Evolutionary conservation across 2,888 invertebrate genomes (phyloP).

Genomic region (Netelia inedita): DNA sequence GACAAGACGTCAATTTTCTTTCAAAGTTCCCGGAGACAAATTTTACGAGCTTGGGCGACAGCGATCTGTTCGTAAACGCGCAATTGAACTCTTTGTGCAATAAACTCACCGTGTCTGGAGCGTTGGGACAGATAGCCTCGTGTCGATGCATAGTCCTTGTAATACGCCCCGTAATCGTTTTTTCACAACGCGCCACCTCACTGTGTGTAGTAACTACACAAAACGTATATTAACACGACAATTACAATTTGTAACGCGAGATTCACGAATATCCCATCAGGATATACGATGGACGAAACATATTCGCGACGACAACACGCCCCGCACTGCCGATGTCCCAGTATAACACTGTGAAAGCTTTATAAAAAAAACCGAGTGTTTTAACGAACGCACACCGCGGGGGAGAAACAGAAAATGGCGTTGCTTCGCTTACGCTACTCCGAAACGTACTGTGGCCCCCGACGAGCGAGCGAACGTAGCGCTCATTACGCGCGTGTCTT

Average conservation of each 20-base stretch:
- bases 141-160: constrained; percentile 77
- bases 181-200: constrained; percentile 59
- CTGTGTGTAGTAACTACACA: constrained; percentile 15
- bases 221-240: neutral
- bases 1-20: constrained; percentile 70
- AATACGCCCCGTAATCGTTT: constrained; percentile 59
- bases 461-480: constrained; percentile 58
- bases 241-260: too few species aligned
- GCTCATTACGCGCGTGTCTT: constrained; percentile 50
- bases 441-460: constrained; percentile 60
- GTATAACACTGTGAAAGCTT: constrained; percentile 14
- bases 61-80: constrained; percentile 60
- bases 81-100: constrained; percentile 66
- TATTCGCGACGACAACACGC: constrained; percentile 42
- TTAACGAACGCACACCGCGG: constrained; percentile 43
- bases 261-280: constrained; percentile 6
- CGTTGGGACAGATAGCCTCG: constrained; percentile 73
- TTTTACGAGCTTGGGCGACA: constrained; percentile 17
- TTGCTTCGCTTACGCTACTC: constrained; percentile 64
- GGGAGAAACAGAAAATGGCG: constrained; percentile 70
- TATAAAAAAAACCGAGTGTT: constrained; percentile 24
- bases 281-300: neutral
- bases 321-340: constrained; percentile 20
- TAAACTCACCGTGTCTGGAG: constrained; percentile 78
- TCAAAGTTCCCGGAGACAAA: neutral